Evolutionary conservation across 2,113 vertebrate species (phyloP).

Genomic region (Ondatra zibethicus): DNA sequence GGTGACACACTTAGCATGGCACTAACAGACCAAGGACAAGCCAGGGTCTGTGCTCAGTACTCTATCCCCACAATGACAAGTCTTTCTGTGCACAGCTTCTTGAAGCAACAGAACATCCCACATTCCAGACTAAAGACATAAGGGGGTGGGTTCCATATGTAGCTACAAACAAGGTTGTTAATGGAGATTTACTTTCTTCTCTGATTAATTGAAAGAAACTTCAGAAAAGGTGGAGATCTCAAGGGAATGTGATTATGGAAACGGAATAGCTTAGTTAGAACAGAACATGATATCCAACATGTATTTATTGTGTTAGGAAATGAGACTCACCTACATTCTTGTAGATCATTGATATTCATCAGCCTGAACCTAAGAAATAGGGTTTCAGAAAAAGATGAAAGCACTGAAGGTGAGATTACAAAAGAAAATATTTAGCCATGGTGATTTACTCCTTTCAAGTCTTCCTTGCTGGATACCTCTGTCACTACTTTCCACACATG

Average conservation of each 20-base stretch:
- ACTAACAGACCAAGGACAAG: neutral
- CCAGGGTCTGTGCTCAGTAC: neutral
- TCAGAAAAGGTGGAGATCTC: constrained; percentile 27
- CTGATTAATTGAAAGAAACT: neutral
- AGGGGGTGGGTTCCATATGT: neutral
- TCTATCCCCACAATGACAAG: too few relatives aligned
- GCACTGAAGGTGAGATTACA: neutral
- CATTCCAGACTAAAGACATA: neutral
- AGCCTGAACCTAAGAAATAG: neutral
- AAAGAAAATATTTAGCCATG: neutral
- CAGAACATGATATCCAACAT: neutral
- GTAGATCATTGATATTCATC: neutral
- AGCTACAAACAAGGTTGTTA: neutral
- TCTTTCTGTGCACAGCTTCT: neutral
- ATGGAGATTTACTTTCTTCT: constrained; percentile 24
- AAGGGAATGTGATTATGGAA: constrained; percentile 14
- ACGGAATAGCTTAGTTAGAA: neutral
- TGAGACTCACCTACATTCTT: neutral
- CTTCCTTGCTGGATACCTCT: neutral
- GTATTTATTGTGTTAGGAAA: neutral
- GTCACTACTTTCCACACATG: neutral
- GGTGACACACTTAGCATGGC: neutral
- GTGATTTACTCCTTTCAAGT: neutral
- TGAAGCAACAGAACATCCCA: too few relatives aligned
- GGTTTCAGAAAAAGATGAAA: neutral